Evolutionary conservation across 2,888 invertebrate species (phyloP).

Genomic region (Lochmaea capreae): DNA sequence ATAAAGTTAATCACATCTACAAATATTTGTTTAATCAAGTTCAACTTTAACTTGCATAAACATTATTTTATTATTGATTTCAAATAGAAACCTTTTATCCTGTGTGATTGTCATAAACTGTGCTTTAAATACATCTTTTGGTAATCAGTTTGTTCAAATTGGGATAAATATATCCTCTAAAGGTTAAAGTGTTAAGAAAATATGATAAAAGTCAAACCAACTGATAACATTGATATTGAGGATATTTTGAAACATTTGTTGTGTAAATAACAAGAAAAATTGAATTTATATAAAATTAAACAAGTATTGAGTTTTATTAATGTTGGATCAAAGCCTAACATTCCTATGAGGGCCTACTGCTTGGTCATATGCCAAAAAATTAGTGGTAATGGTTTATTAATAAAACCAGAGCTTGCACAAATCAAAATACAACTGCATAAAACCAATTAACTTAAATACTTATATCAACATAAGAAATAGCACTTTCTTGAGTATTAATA

Average conservation of each 20-base stretch:
- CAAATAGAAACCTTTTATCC: background rate
- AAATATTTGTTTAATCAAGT: background rate
- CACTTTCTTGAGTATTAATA: too few species aligned
- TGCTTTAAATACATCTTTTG: background rate
- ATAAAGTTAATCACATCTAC: too few species aligned
- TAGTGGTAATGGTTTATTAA: background rate
- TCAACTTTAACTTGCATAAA: background rate
- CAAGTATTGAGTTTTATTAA: too few species aligned
- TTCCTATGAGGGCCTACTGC: background rate
- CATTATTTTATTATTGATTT: background rate
- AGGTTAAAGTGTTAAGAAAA: background rate
- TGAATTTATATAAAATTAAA: too few species aligned
- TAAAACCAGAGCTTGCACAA: background rate
- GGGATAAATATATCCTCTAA: background rate
- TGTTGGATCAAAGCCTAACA: too few species aligned
- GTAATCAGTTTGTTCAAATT: conserved; percentile 1
- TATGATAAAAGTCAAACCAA: background rate
- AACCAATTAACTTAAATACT: too few species aligned
- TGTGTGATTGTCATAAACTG: background rate
- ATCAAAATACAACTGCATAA: too few species aligned
- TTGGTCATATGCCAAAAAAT: too few species aligned
- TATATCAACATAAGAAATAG: too few species aligned
- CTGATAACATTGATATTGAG: background rate
- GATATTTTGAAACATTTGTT: background rate
- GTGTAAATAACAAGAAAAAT: background rate